Percentiles rank a stretch among this genome's conserved stretches.
phyloP scores from a whole-genome alignment of 2,888 invertebrate species.

The Teleogryllus oceanicus region DNA sequence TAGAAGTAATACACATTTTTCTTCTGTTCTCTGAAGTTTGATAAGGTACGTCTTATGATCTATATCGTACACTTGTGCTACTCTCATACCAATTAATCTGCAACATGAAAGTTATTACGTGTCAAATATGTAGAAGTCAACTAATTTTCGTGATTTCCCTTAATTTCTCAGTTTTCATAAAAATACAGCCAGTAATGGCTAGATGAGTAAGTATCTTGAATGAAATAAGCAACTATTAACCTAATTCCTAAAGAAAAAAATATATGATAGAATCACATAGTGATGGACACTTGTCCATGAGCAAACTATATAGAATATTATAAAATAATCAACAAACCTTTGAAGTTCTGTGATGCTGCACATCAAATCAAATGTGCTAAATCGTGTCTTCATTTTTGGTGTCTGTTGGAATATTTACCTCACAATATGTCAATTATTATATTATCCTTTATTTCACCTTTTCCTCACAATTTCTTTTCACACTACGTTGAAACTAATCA shows the following conservation, averaged over 20 bases:
- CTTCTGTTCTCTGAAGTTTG: slow-evolving; percentile 76
- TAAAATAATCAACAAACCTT: slow-evolving; percentile 55
- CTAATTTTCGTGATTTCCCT: no score
- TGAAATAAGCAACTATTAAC: not conserved
- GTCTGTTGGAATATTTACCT: not conserved
- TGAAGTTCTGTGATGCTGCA: slow-evolving; percentile 85
- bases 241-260: not conserved
- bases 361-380: slow-evolving; percentile 88
- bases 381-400: slow-evolving; percentile 84
- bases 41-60: slow-evolving; percentile 95
- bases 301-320: no score
- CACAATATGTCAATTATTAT: no score
- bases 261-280: no score
- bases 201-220: not conserved
- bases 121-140: no score
- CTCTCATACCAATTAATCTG: slow-evolving; percentile 85
- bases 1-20: slow-evolving; percentile 81
- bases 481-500: no score
- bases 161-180: no score
- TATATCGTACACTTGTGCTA: slow-evolving; percentile 96
- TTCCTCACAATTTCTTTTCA: no score
- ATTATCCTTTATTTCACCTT: no score
- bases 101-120: slow-evolving; percentile 35
- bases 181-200: slow-evolving; percentile 31
- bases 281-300: no score